Base-by-base conservation (phyloP, 2,113 vertebrate species). In the Callipepla californica region DNA sequence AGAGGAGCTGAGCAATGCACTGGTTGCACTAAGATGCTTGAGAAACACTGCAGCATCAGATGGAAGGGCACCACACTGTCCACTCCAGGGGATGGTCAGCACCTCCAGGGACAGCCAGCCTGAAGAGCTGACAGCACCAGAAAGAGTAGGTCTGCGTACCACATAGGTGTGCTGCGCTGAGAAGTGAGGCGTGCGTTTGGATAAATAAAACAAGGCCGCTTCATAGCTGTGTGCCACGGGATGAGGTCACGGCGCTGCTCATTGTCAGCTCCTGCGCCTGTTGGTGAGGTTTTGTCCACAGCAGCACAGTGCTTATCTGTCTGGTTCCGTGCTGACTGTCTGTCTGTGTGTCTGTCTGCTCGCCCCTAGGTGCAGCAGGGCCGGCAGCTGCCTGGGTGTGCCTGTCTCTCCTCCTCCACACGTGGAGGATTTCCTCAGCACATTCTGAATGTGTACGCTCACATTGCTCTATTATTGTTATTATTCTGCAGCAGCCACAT, bases 371-470 rank as follows among this genome's bases (percentile, higher is more conserved):
- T 83, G 53, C 89, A 9, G 0, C 38, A 58, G 58, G 50, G 16
- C 83, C 59, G 90, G 63, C 82, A 85, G 63, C 19, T 65, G 70
- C 45, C 50, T 84, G 50, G 76, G 47, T 67, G 82, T 82, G 82
- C 85, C 83, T 92, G 51, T 79, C 80, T 90, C 87, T 92, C 82
- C 89, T 88, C 76, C 82, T 94, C 90, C 25, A 58, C 80, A 58
- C 85, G 73, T 40, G 61, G 38, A 63, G 87, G 48, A 57, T 90
- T 91, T 94, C 93, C 87, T 89, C 67, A 88, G 66, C 76, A 80
- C 6, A 20, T 93, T 84, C 34, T 50, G 76, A 92, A 96, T 94
- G 84, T 0, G 2, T 76, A 67, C 28, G 70, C 90, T 95, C 93
- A 55, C 34, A 61, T 89, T 90, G 91, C 75, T 91, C 72, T 81